These are phyloP conservation scores for Anoura caudifer DNA, from an alignment of 2,113 vertebrate genomes.

Conservation along the genomic window DNA sequence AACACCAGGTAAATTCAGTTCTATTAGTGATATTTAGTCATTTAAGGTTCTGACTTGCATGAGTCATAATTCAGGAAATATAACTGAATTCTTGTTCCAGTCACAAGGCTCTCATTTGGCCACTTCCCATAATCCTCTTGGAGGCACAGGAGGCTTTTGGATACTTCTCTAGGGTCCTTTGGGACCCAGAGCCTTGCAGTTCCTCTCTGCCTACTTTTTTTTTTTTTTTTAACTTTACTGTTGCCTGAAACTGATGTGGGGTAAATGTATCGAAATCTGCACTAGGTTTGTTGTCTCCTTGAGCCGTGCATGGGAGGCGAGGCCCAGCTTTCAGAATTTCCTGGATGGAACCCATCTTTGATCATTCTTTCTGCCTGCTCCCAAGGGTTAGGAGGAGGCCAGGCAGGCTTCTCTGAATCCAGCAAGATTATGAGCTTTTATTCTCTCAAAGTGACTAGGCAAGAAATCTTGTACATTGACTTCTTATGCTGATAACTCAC, in stretches of 20 bases:
- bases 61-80: background rate
- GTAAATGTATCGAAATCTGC: background rate
- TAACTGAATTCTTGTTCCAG: background rate
- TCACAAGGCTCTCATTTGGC: background rate
- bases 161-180: background rate
- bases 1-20: conserved; percentile 6
- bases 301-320: background rate
- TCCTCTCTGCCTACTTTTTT: background rate
- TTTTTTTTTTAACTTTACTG: background rate
- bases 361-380: background rate
- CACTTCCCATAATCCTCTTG: background rate
- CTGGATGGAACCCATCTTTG: background rate
- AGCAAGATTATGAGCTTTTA: background rate
- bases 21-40: background rate
- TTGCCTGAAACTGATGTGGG: background rate
- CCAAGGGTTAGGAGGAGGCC: background rate
- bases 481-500: background rate
- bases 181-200: background rate
- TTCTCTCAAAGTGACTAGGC: background rate
- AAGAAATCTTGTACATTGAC: background rate
- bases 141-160: background rate
- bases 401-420: background rate
- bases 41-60: background rate
- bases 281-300: background rate
- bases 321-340: background rate